These are phyloP conservation scores for Xestia sexstrigata DNA, from an alignment of 2,888 invertebrate genomes.

Conservation along the genomic window DNA sequence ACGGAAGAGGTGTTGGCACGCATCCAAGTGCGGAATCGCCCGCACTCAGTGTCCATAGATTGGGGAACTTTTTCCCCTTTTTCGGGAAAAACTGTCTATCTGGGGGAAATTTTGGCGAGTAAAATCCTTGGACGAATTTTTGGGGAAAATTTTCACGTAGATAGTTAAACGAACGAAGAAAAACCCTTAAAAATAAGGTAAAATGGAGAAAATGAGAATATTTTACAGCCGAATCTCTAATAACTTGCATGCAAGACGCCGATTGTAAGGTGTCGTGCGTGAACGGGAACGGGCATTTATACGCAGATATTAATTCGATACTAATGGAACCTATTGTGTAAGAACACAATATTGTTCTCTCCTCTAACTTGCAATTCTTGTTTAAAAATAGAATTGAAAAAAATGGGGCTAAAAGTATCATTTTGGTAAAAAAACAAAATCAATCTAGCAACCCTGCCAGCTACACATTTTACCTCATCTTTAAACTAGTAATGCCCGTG, in stretches of 20 bases:
- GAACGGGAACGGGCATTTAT: neutral
- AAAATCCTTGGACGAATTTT: neutral
- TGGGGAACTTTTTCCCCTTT: neutral
- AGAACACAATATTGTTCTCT: too few species aligned
- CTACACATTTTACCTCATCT: constrained; percentile 67
- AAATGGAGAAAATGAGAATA: neutral
- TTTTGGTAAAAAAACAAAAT: neutral
- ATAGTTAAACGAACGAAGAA: too few species aligned
- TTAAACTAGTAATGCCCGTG: constrained; percentile 56
- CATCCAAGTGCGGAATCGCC: constrained; percentile 66
- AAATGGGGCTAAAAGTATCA: neutral
- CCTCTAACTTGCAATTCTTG: too few species aligned
- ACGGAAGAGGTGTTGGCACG: constrained; percentile 71
- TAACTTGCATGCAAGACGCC: neutral
- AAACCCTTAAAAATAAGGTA: neutral
- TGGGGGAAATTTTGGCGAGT: neutral
- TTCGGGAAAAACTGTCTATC: neutral
- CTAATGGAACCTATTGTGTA: neutral
- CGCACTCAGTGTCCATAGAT: constrained; percentile 27
- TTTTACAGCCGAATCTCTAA: neutral
- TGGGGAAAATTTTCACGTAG: neutral
- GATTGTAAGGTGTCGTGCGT: neutral
- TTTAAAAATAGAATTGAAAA: too few species aligned
- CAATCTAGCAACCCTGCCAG: constrained; percentile 8
- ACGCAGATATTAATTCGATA: neutral